Percentiles rank a stretch among this genome's conserved stretches.
Evolutionary conservation across 1,140 invertebrate species (phyloP).

Genomic region (Zaprionus tsacasi): DNA sequence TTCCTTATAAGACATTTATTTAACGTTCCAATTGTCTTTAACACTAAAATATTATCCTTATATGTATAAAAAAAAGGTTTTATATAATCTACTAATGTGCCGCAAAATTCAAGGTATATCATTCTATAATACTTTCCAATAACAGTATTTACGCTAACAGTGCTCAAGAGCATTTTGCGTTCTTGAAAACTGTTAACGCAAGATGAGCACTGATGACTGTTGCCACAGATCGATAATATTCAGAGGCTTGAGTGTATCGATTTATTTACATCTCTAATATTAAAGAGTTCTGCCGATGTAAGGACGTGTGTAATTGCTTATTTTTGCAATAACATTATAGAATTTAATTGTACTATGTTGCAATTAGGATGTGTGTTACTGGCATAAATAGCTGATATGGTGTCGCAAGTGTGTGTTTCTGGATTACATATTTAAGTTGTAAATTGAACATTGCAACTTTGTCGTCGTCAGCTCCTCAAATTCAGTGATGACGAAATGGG

Average conservation of each 20-base stretch:
- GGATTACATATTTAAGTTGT: conserved; percentile 10
- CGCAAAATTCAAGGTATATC: no score
- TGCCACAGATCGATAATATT: conserved; percentile 1
- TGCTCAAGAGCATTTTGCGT: neutral
- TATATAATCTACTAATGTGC: no score
- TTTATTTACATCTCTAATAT: conserved; percentile 14
- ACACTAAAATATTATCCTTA: no score
- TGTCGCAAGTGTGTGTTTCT: neutral
- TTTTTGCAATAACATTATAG: neutral
- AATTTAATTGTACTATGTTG: conserved; percentile 10
- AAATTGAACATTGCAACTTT: conserved; percentile 33
- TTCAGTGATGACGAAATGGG: conserved; percentile 49
- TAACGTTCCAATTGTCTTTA: no score
- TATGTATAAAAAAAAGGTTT: no score
- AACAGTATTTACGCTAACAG: neutral
- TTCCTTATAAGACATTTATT: no score
- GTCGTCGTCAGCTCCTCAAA: conserved; percentile 57
- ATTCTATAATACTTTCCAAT: neutral
- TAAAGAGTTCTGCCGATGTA: conserved; percentile 44
- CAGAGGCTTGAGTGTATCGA: neutral
- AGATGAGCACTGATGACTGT: neutral
- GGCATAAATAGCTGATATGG: neutral
- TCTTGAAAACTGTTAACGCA: neutral
- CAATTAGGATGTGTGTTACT: neutral
- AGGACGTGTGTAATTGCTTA: conserved; percentile 33